Percentiles rank a stretch among this genome's conserved stretches.
Conservation (phyloP, 2,888 invertebrate species). For the Mesoligia furuncula region DNA sequence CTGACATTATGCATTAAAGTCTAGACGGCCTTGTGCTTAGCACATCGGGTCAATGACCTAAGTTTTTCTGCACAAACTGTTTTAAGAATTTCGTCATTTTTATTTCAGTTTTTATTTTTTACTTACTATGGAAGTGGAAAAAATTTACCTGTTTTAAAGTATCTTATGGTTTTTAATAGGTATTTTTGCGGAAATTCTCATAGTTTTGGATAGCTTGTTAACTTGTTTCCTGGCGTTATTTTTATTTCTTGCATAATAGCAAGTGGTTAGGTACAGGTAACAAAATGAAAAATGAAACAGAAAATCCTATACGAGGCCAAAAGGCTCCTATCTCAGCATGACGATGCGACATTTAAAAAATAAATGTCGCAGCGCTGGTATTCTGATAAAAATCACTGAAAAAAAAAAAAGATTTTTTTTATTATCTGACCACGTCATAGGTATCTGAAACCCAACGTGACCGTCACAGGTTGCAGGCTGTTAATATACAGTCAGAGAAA, state of each 20-base stretch:
- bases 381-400: not conserved
- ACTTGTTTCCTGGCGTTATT: conserved; percentile 31
- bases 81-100: conserved; percentile 24
- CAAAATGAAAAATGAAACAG: too few species aligned
- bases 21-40: conserved; percentile 23
- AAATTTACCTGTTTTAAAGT: conserved; percentile 11
- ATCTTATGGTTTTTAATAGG: conserved; percentile 15
- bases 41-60: conserved; percentile 40
- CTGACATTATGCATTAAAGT: conserved; percentile 8
- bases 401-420: not conserved
- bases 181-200: conserved; percentile 25
- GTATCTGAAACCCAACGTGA: not conserved
- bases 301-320: too few species aligned
- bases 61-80: conserved; percentile 44
- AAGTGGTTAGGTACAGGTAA: not conserved
- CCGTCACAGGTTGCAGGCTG: conserved; percentile 9
- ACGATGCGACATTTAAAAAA: too few species aligned
- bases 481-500: not conserved
- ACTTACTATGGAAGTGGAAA: not conserved
- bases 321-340: too few species aligned
- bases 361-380: too few species aligned
- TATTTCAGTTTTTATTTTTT: conserved; percentile 19
- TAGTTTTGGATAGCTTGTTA: conserved; percentile 27
- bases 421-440: not conserved
- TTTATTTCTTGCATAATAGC: not conserved